Percentiles rank a stretch among this genome's conserved stretches.
These are phyloP conservation scores for Cossypha niveicapilla DNA, from an alignment of 2,797 vertebrate species.

Conservation along the genomic window DNA sequence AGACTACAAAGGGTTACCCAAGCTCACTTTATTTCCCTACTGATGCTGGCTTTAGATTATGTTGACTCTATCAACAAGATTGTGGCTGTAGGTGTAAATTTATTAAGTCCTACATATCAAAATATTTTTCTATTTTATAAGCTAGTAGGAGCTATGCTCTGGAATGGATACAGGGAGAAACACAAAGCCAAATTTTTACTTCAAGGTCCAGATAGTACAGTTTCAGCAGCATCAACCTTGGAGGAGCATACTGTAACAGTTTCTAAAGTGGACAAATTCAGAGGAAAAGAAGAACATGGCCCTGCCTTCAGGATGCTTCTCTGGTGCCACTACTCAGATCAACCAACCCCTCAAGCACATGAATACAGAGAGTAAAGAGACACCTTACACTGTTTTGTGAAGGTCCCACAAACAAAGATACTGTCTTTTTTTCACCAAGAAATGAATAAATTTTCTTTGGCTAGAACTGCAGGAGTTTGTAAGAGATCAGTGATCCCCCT, in stretches of 20 bases:
- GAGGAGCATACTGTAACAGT: neutral
- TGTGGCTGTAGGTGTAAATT: constrained; percentile 18
- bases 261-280: neutral
- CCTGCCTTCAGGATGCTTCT: neutral
- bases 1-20: neutral
- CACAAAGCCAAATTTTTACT: neutral
- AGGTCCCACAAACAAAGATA: neutral
- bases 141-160: neutral
- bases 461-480: neutral
- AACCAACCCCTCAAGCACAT: neutral
- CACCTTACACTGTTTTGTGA: neutral
- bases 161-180: neutral
- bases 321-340: neutral
- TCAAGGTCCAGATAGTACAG: neutral
- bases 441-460: neutral
- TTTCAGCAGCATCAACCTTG: neutral
- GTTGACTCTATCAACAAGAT: constrained; percentile 18
- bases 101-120: constrained; percentile 13
- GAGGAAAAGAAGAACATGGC: neutral
- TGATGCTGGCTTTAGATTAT: constrained; percentile 15
- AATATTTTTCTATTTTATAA: constrained; percentile 31
- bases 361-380: neutral
- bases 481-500: neutral
- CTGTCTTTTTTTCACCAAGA: neutral
- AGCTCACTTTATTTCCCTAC: constrained; percentile 18